phyloP scores from a whole-genome alignment of 1,140 invertebrate genomes.

The Leguminivora glycinivorella region DNA sequence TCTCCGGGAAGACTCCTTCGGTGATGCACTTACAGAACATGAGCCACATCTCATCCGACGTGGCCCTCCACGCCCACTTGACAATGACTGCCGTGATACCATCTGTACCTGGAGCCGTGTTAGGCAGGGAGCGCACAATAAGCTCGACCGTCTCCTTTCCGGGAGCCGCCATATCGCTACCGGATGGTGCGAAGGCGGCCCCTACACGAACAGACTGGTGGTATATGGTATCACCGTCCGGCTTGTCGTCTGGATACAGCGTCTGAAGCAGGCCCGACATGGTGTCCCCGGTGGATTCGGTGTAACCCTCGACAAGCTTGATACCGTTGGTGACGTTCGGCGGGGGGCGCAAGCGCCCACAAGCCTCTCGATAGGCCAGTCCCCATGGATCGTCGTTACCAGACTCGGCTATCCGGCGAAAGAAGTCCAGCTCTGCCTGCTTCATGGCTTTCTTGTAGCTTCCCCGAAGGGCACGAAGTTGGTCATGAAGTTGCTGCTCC shows the following conservation, averaged over 20 bases:
- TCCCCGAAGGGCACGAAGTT: conserved; percentile 2
- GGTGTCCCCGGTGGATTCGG: background rate
- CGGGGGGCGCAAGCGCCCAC: conserved; percentile 25
- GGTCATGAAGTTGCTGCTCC: background rate
- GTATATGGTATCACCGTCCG: conserved; percentile 8
- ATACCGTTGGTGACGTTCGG: conserved; percentile 14
- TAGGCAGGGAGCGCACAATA: conserved; percentile 31
- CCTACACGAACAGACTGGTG: conserved; percentile 19
- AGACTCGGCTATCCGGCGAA: conserved; percentile 4
- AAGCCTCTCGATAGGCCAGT: conserved; percentile 23
- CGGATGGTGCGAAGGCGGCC: background rate
- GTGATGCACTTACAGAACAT: conserved; percentile 44
- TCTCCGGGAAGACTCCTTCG: conserved; percentile 49
- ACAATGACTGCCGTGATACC: conserved; percentile 40
- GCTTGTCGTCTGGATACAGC: conserved; percentile 30
- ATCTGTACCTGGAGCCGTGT: conserved; percentile 56
- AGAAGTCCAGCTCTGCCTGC: conserved; percentile 18
- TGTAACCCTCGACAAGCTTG: conserved; percentile 3
- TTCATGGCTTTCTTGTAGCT: conserved; percentile 25
- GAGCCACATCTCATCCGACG: conserved; percentile 26
- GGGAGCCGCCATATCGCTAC: background rate
- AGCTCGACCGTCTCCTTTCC: background rate
- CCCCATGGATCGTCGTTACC: conserved; percentile 32
- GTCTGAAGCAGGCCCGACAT: conserved; percentile 11
- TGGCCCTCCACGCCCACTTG: conserved; percentile 30